phyloP scores from a whole-genome alignment of 2,113 vertebrate genomes.

The Rynchops niger region DNA sequence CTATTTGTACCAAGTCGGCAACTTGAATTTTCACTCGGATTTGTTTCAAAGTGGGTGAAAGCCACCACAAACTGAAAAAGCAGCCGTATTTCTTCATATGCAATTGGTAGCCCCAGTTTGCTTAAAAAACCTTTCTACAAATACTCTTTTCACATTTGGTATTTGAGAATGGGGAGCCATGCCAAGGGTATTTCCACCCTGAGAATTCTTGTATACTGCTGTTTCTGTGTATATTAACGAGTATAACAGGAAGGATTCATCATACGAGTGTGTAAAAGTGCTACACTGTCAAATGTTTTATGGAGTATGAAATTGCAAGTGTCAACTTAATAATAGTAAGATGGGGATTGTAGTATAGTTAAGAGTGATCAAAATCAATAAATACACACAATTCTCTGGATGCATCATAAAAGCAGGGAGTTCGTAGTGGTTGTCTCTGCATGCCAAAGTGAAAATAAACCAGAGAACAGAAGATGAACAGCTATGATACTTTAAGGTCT shows the following conservation, averaged over 20 bases:
- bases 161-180: not conserved
- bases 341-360: not conserved
- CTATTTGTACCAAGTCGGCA: not conserved
- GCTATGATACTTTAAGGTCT: not conserved
- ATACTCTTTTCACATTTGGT: not conserved
- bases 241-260: not conserved
- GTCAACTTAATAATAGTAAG: not conserved
- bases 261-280: not conserved
- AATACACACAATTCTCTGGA: not conserved
- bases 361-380: conserved; percentile 21
- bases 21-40: not conserved
- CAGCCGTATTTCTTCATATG: not conserved
- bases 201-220: not conserved
- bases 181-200: not conserved
- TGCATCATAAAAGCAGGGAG: not conserved
- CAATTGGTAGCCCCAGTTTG: not conserved
- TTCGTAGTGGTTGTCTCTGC: not conserved
- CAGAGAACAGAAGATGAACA: not conserved
- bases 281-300: conserved; percentile 29
- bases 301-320: conserved; percentile 58
- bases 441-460: not conserved
- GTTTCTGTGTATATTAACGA: not conserved
- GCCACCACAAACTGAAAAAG: not conserved
- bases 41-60: not conserved
- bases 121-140: not conserved